Evolutionary conservation across 2,888 invertebrate genomes (phyloP), one percentile per base, ranked within the genome.

Genomic region (Mimas tiliae): DNA sequence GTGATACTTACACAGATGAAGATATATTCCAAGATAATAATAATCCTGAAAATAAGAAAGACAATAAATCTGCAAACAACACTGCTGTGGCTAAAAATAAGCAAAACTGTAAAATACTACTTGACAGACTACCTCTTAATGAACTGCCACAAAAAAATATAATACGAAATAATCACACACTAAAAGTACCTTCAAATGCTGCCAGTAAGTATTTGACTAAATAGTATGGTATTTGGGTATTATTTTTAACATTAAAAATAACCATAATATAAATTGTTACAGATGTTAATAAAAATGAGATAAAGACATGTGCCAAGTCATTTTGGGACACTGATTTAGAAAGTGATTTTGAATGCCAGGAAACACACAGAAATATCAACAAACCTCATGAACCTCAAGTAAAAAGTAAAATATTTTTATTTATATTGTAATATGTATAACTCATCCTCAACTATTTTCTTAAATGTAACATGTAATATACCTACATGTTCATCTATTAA

Each of bases 1-100:
- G 91, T 79, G 90, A 91, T 63, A 91, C 91, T 65, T 93, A 77
- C 67, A 91, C 93, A 62, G 93, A 93, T 83, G 92, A 93, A 72
- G 91, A 92, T 74, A 86, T 87, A 77, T 86, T 90, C 72, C 70
- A 74, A 68, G 69, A 68, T 45, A 53, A 68, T 2, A 69, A 69
- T 65, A 68, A 67, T 21, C 70, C 65, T 65, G 63, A 63, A 11
- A 53, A 66, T 8, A 65, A 62, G 7, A 64, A 63, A 67, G 68
- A 65, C 34, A 62, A 63, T 48, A 47, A 65, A 42, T 14, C 63
- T 11, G n/a, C 55, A 52, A 69, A 47, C 7, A 69, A 68, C 63
- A 74, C n/a, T 19, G 50, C 14, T 12, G n/a, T 33, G 16, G 16
- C 9, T 16, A 58, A 34, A 47, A 47, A 33, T 48, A 50, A 7